phyloP scores from a whole-genome alignment of 2,113 vertebrate genomes.

The Bambusicola thoracicus region DNA sequence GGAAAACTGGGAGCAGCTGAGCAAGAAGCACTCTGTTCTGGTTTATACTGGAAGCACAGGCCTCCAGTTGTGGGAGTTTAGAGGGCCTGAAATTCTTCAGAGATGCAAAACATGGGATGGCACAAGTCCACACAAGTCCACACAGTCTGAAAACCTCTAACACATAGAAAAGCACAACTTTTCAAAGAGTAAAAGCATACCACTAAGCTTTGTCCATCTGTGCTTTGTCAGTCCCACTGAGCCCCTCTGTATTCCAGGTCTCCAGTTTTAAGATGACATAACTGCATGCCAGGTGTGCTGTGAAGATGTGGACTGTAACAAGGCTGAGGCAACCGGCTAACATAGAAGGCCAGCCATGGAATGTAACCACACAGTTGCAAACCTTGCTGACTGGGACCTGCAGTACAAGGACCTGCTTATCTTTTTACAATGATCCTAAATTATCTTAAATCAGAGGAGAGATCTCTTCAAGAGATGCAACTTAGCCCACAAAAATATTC shows the following conservation, averaged over 20 bases:
- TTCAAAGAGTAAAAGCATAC: not conserved
- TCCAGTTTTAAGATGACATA: not conserved
- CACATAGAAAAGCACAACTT: not conserved
- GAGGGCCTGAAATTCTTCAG: not conserved
- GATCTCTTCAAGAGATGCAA: not conserved
- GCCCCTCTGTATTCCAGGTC: not conserved
- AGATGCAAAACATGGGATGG: not conserved
- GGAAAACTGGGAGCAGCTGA: conserved; percentile 18
- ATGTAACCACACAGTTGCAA: not conserved
- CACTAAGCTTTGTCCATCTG: not conserved
- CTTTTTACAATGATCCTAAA: not conserved
- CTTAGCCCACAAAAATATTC: not conserved
- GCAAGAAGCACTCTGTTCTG: not conserved
- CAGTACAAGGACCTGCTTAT: not conserved
- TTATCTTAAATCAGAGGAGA: not conserved
- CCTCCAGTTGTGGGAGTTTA: not conserved
- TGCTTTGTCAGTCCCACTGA: not conserved
- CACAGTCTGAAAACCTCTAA: not conserved
- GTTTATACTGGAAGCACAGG: not conserved
- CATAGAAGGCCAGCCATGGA: accelerated
- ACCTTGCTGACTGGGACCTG: not conserved
- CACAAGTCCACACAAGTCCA: too few relatives aligned
- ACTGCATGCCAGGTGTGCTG: not conserved
- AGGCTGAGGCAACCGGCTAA: not conserved
- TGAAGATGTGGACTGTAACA: too few relatives aligned